Evolutionary conservation across 2,113 vertebrate species (phyloP), one percentile per base, ranked within the genome.

Genomic region (Pontoporia blainvillei): DNA sequence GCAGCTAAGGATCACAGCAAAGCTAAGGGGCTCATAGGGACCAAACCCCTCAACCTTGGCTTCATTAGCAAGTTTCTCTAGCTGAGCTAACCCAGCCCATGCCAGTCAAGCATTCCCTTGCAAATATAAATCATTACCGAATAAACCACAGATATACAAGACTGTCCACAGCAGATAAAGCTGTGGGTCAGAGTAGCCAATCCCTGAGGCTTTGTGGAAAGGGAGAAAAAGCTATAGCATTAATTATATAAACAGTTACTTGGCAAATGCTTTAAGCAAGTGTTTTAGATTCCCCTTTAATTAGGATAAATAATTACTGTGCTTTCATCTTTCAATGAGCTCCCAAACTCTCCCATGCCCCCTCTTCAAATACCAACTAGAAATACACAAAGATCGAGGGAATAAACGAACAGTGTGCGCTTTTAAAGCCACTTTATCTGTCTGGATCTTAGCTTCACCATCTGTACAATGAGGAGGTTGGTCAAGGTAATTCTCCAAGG

Each of bases 91-190:
- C 91, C 69, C 90, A 92, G 94, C 82, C 64, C 90, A 73, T 75
- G 82, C 93, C 93, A 76, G 44, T 94, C 95, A 97, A 95, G 83
- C 93, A 95, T 96, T 97, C 92, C 94, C 96, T 97, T 95, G 95
- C 95, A 97, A 98, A 97, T 96, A 97, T 92, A 97, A 96, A 97
- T 97, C 96, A 97, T 98, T 97, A 97, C 96, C 96, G 92, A 93
- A 90, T 97, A 98, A 97, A 95, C 90, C 90, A 86, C 83, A 92
- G 94, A 94, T 84, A 81, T n/a, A 71, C 21, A 41, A 98, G 91
- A 92, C 52, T 95, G 90, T 95, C 97, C 97, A 85, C 36, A 79
- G 76, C 86, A 92, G 83, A 90, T 62, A 84, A 95, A 94, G 75
- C 94, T 87, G 18, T 95, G 79, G 96, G 96, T 97, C 96, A 97